Evolutionary conservation across 2,113 vertebrate genomes (phyloP), one percentile per base, ranked within the genome.

Genomic region (Meriones unguiculatus): DNA sequence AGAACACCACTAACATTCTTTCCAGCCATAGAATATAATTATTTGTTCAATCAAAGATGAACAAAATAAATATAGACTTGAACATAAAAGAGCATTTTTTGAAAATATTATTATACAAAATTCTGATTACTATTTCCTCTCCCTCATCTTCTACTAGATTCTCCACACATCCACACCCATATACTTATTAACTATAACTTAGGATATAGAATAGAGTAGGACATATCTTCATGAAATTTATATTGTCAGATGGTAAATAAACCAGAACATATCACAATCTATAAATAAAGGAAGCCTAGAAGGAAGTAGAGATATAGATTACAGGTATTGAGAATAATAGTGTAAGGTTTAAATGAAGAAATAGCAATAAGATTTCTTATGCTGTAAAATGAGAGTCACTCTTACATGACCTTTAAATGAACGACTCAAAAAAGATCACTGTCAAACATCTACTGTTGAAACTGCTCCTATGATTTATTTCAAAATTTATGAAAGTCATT

Each of bases 381-480:
- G 38, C 9, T 75, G 1, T 78, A 11, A 95, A 90, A 38, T 84
- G 5, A 28, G 50, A 90, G 73, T 84, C 22, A 75, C 14, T 90
- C 28, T 67, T 75, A 96, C 73, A 93, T 54, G 17, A 38, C 13
- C 87, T 72, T 94, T 76, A 70, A 92, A 87, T 92, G 35, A 70
- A 62, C 57, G 41, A 54, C 7, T 89, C 67, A 20, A 38, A 84
- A 32, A 54, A 41, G 76, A 52, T 87, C 28, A 25, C n/a, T 73
- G 13, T 1, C 82, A 94, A 89, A 94, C 25, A 87, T 12, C 0
- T 35, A 91, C 77, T 81, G 17, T 17, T 75, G 30, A 93, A 91
- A 84, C 13, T 94, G 72, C 4, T 64, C 32, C 46, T 65, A 52
- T 59, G 20, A 84, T 28, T 4, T 57, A 76, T 73, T 52, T 7